Conservation (phyloP, 2,113 vertebrate species). For the Chunga burmeisteri region DNA sequence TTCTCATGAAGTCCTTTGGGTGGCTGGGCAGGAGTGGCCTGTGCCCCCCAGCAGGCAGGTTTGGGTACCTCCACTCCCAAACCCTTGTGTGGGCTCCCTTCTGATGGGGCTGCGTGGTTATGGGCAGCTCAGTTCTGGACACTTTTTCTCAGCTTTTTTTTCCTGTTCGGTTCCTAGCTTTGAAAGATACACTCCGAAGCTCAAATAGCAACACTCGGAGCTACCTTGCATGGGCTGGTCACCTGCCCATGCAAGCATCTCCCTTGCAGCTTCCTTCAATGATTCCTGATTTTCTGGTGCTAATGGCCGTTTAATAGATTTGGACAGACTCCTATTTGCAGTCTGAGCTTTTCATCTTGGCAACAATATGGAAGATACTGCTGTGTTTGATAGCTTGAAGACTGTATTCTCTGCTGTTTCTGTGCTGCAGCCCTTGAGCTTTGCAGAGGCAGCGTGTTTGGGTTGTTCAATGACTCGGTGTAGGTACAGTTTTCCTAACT, state of each 20-base stretch:
- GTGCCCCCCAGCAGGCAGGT: neutral
- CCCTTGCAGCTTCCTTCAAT: neutral
- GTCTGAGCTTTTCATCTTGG: neutral
- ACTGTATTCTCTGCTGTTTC: neutral
- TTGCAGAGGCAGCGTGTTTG: neutral
- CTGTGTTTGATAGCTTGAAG: neutral
- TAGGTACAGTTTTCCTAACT: neutral
- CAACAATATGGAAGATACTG: neutral
- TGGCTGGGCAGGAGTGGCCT: neutral
- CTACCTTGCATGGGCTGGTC: neutral
- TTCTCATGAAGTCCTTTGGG: neutral
- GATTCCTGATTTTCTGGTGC: neutral
- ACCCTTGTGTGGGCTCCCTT: accelerated
- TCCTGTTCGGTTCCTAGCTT: neutral
- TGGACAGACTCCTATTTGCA: neutral
- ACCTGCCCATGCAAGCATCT: neutral
- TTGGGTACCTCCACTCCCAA: neutral
- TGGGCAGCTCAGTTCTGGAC: neutral
- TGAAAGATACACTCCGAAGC: accelerated
- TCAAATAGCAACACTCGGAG: neutral
- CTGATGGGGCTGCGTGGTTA: neutral
- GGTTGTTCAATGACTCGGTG: neutral
- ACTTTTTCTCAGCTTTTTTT: neutral
- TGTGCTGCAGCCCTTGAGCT: neutral
- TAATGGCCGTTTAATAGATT: neutral